Evolutionary conservation across 92 coral and sea anemone species (phyloP), one percentile per base, ranked within the genome.

Genomic region (Siderastrea siderea): DNA sequence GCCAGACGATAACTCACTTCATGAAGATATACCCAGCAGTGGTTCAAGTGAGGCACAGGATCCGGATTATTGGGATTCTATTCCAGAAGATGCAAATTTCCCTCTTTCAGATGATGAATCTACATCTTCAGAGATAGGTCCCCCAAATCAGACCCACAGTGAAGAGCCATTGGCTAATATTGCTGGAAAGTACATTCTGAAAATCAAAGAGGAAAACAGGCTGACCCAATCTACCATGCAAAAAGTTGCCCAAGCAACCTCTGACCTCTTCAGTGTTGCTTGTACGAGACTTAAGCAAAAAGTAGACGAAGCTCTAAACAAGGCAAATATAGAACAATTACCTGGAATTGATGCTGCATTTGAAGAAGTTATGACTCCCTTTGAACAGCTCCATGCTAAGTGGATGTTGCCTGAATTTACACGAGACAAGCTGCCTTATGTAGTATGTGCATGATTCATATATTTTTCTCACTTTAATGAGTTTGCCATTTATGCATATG

Each of bases 191-290:
- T 72, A 83, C 26, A 80, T 83, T 16, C 51, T 83, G 14, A 83
- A 83, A 73, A 73, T 71, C 15, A 83, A 74, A 47, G 87, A 83
- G 26, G 87, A 83, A 60, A 83, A 73, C 87, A 43, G 79, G 78
- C 72, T 83, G 1, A 72, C 79, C 49, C 87, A 83, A 73, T 63
- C 68, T 8, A 51, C 87, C 50, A 64, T 59, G 44, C 69, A 83
- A 73, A 83, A 46, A 50, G 71, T 71, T 50, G 78, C 87, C 55
- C 71, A 9, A 69, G 87, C 87, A 19, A 83, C 87, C 5, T 59
- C 87, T 72, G 78, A 60, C n/a, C 69, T 83, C 3, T 61, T 83
- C 6, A 55, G 63, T 47, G 77, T 68, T 67, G 64, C 66, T 54
- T 82, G 77, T 55, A 74, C 79, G 48, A 83, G 79, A 52, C 65